Conservation (phyloP, 2,888 invertebrate genomes). For the Drosophila ezoana region DNA sequence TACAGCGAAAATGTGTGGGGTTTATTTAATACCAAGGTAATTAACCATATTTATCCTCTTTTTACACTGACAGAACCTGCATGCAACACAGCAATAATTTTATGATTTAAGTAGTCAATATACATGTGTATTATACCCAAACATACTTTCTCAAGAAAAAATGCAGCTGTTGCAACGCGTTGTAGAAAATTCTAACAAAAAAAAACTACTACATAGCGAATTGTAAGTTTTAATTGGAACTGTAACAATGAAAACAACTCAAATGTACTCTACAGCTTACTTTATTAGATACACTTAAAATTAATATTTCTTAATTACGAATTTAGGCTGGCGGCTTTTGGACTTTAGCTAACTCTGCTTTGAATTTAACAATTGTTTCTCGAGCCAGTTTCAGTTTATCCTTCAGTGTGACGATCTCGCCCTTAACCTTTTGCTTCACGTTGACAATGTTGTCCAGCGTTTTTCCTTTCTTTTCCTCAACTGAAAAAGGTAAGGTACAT, state of each 20-base stretch:
- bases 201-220: too few species aligned
- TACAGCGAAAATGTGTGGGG: neutral
- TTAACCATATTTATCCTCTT: too few species aligned
- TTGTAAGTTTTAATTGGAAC: too few species aligned
- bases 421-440: conserved; percentile 92
- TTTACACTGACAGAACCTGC: neutral
- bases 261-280: neutral
- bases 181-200: too few species aligned
- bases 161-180: too few species aligned
- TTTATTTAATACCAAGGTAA: too few species aligned
- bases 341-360: conserved; percentile 88
- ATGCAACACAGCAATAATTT: neutral
- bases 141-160: neutral
- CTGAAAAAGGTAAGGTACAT: conserved; percentile 87
- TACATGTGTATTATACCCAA: neutral
- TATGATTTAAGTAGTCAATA: neutral
- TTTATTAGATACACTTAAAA: conserved; percentile 27
- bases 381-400: conserved; percentile 93
- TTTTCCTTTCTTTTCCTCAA: conserved; percentile 94
- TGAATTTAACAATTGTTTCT: conserved; percentile 93
- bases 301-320: neutral
- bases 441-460: conserved; percentile 91
- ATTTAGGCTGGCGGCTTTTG: conserved; percentile 73
- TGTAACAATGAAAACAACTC: too few species aligned
- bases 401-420: conserved; percentile 93